These are phyloP conservation scores for Fratercula arctica DNA, from an alignment of 2,797 vertebrate genomes.

Conservation along the genomic window DNA sequence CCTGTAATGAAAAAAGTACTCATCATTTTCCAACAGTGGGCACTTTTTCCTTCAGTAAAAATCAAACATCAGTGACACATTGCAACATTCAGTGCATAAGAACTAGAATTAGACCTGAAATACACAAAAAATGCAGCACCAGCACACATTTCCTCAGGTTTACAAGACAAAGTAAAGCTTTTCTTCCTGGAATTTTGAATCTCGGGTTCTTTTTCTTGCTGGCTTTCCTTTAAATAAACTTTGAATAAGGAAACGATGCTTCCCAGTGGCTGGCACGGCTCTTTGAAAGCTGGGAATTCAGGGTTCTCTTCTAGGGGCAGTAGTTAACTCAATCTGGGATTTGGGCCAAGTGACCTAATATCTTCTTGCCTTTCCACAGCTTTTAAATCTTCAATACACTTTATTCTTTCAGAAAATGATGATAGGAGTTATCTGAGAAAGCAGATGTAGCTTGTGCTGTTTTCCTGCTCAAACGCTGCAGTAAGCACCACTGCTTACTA, in stretches of 20 bases:
- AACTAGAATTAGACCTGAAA: background rate
- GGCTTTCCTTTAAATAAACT: background rate
- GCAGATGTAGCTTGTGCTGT: background rate
- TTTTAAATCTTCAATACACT: background rate
- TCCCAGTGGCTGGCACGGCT: background rate
- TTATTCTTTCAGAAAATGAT: background rate
- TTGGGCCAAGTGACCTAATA: background rate
- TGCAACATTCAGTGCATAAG: background rate
- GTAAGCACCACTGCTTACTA: background rate
- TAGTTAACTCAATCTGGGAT: background rate
- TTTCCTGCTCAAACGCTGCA: background rate
- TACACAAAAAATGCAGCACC: background rate
- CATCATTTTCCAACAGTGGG: background rate
- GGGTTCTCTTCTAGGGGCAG: background rate
- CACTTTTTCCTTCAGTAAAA: background rate
- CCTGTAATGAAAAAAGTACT: background rate
- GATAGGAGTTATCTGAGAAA: constrained; percentile 17
- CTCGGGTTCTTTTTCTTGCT: background rate
- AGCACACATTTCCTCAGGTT: background rate
- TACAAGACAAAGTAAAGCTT: background rate
- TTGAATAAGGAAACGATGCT: background rate
- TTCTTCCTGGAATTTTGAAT: background rate
- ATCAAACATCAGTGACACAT: background rate
- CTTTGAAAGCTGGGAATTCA: background rate
- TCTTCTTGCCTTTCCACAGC: background rate